Base-by-base conservation (phyloP, 2,888 invertebrate genomes). In the Oscheius onirici region DNA sequence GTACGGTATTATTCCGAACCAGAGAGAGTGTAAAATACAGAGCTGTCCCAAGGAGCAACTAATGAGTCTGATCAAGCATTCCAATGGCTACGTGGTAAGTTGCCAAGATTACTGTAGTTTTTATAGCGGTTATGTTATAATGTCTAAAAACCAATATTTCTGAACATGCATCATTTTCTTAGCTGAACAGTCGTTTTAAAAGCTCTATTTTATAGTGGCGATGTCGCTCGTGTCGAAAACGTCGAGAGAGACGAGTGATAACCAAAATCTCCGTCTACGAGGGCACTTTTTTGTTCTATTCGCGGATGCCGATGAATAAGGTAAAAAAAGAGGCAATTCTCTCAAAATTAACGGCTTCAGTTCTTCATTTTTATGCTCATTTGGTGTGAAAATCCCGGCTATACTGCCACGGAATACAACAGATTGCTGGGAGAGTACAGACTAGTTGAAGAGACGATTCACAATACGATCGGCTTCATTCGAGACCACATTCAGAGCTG, bases 201-300 rank as follows among this genome's bases (percentile, higher is more conserved):
- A 41, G 28, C 17, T 6, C 22, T 24, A 17, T 1, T n/a, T 71
- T 76, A 41, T 43, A 79, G 75, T 79, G 79, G 79, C 74, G 79
- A n/a, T 79, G 79, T 41, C 74, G 79, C 24, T 79, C 79, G 0
- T 79, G 79, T 60, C 63, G 79, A 13, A 79, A 79, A 55, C 63
- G 79, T 11, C 55, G 76, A 11, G 79, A 79, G 57, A 73, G 77
- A n/a, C 60, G 76, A 17, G 75, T 78, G 11, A 79, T 79, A 57
- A 79, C 79, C 2, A 79, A 79, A 40, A 78, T 79, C 28, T 78
- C 77, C 15, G 77, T 79, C n/a, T 79, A 78, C 51, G 79, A 79
- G 46, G 77, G 77, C 15, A 78, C 79, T 2, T 79, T 79, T 44
- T 71, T 79, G 2, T 79, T 79, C 65, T 79, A 79, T 28, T 78